These are phyloP conservation scores for Atrina japonica DNA, from an alignment of 2,888 invertebrate species.

Conservation along the genomic window DNA sequence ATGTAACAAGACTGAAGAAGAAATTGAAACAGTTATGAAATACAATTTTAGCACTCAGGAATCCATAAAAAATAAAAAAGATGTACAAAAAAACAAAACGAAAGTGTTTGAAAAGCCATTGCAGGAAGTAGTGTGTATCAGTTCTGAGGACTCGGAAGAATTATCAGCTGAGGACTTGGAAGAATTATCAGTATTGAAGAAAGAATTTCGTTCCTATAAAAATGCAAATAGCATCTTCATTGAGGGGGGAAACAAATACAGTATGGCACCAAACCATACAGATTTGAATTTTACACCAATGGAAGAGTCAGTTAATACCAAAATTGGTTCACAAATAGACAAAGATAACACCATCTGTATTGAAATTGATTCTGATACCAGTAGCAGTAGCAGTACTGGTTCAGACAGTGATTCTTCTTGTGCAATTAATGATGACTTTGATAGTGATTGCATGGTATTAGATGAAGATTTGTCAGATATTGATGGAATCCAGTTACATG, in stretches of 20 bases:
- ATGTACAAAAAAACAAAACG: too few species aligned
- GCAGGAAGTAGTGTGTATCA: too few species aligned
- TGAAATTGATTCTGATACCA: conserved; percentile 14
- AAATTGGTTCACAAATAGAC: not conserved
- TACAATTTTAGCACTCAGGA: too few species aligned
- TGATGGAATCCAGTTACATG: conserved; percentile 31
- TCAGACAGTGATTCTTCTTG: conserved; percentile 2
- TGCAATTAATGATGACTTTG: not conserved
- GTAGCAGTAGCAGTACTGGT: not conserved
- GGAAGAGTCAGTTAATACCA: not conserved
- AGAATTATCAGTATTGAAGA: not conserved
- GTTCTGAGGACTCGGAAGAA: not conserved
- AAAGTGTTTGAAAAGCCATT: too few species aligned
- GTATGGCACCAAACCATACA: not conserved
- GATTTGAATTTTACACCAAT: not conserved
- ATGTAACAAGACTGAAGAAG: not conserved
- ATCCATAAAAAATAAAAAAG: too few species aligned
- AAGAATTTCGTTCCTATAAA: not conserved
- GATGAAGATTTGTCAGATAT: conserved; percentile 33
- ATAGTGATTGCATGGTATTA: conserved; percentile 41
- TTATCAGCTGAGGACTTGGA: not conserved
- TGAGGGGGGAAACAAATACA: not conserved
- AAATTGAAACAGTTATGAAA: too few species aligned
- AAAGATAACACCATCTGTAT: not conserved
- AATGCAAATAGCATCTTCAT: not conserved